phyloP scores from a whole-genome alignment of 35 echinoderm and acorn worm species.

The Apostichopus californicus region DNA sequence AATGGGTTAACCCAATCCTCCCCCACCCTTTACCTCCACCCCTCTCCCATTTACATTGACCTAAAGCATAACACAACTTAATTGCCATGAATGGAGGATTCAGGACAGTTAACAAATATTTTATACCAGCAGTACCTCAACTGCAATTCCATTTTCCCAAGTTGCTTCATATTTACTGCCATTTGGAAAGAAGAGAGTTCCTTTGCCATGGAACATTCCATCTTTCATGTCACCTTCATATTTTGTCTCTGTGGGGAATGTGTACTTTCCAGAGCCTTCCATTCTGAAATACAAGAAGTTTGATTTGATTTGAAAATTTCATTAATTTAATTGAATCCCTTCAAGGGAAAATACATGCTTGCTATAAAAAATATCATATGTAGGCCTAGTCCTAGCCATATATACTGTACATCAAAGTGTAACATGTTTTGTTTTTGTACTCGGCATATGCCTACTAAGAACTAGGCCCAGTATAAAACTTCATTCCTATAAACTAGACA shows the following conservation, averaged over 20 bases:
- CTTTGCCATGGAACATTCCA: slow-evolving; percentile 97
- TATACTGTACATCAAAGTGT: too few relatives aligned
- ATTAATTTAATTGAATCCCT: too few relatives aligned
- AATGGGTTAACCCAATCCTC: too few relatives aligned
- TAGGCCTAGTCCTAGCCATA: not conserved
- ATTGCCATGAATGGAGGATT: too few relatives aligned
- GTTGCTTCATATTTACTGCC: slow-evolving; percentile 99
- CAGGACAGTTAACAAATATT: not conserved
- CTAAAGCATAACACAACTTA: too few relatives aligned
- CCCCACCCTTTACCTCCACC: too few relatives aligned
- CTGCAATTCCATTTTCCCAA: slow-evolving; percentile 97
- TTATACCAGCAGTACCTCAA: slow-evolving; percentile 64
- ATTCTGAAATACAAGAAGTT: slow-evolving; percentile 61
- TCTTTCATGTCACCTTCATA: slow-evolving; percentile 99
- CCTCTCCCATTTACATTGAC: too few relatives aligned
- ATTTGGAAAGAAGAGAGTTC: slow-evolving; percentile 95
- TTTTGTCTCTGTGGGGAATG: slow-evolving; percentile 87
- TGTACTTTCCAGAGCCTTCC: slow-evolving; percentile 95
- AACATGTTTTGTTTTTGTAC: too few relatives aligned
- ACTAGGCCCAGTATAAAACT: not conserved
- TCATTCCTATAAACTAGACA: too few relatives aligned
- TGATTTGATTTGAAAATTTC: too few relatives aligned
- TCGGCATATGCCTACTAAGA: not conserved
- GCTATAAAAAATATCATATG: too few relatives aligned
- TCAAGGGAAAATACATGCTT: too few relatives aligned